Conservation (phyloP, 1,140 invertebrate genomes). For the Drosophila orena region DNA sequence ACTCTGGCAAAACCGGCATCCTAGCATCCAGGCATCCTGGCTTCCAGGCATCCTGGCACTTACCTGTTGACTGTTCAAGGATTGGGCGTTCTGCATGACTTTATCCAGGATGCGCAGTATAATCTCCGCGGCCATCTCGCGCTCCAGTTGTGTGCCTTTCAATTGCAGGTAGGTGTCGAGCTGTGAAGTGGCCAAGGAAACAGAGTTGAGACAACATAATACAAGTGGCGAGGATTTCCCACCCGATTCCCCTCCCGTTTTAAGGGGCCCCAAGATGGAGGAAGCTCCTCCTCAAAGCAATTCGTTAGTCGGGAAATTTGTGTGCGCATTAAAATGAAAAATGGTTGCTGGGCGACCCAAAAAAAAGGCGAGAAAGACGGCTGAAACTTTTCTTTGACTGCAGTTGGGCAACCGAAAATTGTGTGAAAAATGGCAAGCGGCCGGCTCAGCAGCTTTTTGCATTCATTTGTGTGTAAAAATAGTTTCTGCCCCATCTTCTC, state of each 20-base stretch:
- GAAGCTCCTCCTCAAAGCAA: slow-evolving; percentile 25
- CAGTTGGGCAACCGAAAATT: slow-evolving; percentile 65
- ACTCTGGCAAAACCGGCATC: not conserved
- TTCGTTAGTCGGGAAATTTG: slow-evolving; percentile 80
- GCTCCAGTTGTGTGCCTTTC: slow-evolving; percentile 84
- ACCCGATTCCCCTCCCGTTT: too few species aligned
- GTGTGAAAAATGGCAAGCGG: slow-evolving; percentile 74
- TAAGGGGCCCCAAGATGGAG: not conserved
- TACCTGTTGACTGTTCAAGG: slow-evolving; percentile 85
- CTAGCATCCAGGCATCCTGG: not conserved
- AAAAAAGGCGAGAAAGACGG: slow-evolving; percentile 14
- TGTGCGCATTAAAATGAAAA: slow-evolving; percentile 84
- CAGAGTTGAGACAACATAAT: slow-evolving; percentile 41
- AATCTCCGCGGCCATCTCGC: slow-evolving; percentile 84
- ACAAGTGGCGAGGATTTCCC: slow-evolving; percentile 10
- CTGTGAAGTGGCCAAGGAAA: slow-evolving; percentile 71
- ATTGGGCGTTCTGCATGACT: slow-evolving; percentile 84
- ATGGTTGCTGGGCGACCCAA: slow-evolving; percentile 67
- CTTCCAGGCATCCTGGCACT: slow-evolving; percentile 6
- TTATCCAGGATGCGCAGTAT: slow-evolving; percentile 84
- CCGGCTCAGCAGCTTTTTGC: slow-evolving; percentile 38
- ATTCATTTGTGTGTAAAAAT: slow-evolving; percentile 79
- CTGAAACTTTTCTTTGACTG: slow-evolving; percentile 64
- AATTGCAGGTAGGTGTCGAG: slow-evolving; percentile 84
- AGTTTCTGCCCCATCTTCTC: slow-evolving; percentile 39